Evolutionary conservation across 2,113 vertebrate genomes (phyloP), one percentile per base, ranked within the genome.

Genomic region (Solenodon paradoxus): DNA sequence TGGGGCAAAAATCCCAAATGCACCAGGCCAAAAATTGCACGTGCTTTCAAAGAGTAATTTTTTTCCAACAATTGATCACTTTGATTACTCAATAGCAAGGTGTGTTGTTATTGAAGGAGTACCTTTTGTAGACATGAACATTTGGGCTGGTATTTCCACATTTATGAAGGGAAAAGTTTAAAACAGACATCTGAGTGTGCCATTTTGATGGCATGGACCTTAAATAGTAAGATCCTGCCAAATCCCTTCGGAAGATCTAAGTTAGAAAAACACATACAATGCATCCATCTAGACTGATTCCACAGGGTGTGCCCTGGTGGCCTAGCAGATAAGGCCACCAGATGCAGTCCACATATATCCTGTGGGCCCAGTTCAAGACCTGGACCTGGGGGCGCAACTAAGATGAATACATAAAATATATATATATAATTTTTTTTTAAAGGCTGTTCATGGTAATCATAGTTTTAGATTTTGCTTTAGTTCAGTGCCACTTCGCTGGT

Each of bases 151-250:
- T n/a, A n/a, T n/a, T 96, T 97, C 96, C 97, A 96, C 95, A 96
- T 95, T 97, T 97, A 93, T 94, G 96, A n/a, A 0, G 79, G 95
- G 96, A 98, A 98, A 98, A 97, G 95, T 98, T 98, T 97, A 97
- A 98, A 98, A 96, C 94, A 98, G 97, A 98, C 98, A 98, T 96
- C 97, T 97, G 97, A 96, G 26, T 11, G 15, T 89, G 96, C 96
- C 97, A 97, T 97, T 97, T 97, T 97, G 97, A 97, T 97, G 97
- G 95, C 96, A 96, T 96, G 97, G 97, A 97, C 97, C 97, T 98
- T 98, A 96, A 97, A 97, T 97, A 97, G 93, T 85, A 96, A 96
- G 88, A 80, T 42, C 64, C 96, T 97, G 97, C 98, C 98, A 98
- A 96, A 96, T 95, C 69, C 97, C 97, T 96, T 97, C 97, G 95